phyloP scores from a whole-genome alignment of 2,888 invertebrate genomes.

The Ligdia adustata region DNA sequence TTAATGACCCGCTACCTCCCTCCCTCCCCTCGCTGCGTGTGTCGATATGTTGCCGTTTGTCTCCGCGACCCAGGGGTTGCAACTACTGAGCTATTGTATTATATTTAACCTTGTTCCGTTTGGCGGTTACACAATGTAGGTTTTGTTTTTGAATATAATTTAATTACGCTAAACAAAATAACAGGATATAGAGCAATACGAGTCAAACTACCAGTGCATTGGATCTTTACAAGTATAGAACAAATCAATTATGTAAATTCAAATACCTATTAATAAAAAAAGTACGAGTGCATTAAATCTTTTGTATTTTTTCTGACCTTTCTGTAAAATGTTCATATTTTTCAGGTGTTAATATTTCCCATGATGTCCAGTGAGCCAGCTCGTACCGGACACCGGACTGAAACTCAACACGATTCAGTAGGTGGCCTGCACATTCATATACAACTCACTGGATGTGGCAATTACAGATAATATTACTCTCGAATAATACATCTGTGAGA shows the following conservation, averaged over 20 bases:
- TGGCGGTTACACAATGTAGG: slow-evolving; percentile 10
- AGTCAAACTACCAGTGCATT: no score
- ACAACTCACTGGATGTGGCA: slow-evolving; percentile 47
- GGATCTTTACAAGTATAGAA: no score
- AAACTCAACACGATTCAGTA: slow-evolving; percentile 69
- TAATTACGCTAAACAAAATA: no score
- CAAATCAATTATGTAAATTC: no score
- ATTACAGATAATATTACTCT: no score
- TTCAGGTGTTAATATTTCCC: no score
- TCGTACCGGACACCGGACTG: slow-evolving; percentile 70
- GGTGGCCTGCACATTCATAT: slow-evolving; percentile 55
- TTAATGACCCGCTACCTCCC: slow-evolving; percentile 81
- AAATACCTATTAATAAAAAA: no score
- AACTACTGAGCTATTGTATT: slow-evolving; percentile 40
- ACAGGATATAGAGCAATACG: no score
- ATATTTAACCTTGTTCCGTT: slow-evolving; percentile 37
- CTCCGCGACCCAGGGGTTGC: slow-evolving; percentile 41
- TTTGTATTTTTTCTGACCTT: no score
- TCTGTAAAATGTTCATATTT: no score
- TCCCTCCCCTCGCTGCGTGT: slow-evolving; percentile 70
- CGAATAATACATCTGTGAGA: no score
- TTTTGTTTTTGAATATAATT: neutral
- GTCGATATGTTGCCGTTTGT: slow-evolving; percentile 45
- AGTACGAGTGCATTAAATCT: no score
- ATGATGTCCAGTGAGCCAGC: slow-evolving; percentile 14